Conservation (phyloP, 1,140 invertebrate species). For the Solenopsis invicta region DNA sequence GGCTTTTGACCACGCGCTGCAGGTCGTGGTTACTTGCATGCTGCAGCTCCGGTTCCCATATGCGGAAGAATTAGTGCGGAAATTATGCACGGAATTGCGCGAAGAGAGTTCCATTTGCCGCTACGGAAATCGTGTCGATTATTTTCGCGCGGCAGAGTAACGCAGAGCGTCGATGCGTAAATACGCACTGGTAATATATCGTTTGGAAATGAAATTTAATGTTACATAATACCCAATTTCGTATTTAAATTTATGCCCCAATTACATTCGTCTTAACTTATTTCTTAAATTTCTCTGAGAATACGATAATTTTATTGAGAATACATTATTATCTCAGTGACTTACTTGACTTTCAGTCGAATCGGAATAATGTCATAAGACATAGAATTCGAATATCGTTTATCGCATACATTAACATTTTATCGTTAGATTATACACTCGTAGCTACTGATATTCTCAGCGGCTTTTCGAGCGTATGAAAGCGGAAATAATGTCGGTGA, state of each 20-base stretch:
- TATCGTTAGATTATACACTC: conserved; percentile 15
- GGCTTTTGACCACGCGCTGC: conserved; percentile 75
- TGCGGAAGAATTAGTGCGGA: conserved; percentile 46
- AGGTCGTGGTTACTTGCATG: conserved; percentile 33
- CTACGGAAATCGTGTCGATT: conserved; percentile 33
- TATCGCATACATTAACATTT: neutral
- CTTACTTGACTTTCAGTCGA: neutral
- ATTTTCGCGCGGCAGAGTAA: conserved; percentile 34
- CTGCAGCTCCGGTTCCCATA: conserved; percentile 31
- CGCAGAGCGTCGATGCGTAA: conserved; percentile 10
- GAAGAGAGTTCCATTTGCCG: neutral
- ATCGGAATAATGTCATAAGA: neutral
- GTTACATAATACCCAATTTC: neutral
- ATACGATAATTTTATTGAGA: neutral
- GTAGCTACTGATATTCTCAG: neutral
- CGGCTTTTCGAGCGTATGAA: neutral
- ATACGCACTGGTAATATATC: neutral
- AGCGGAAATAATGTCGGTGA: conserved; percentile 20
- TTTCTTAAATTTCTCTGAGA: neutral
- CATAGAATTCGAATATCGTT: neutral
- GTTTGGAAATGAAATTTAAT: neutral
- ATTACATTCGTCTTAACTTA: neutral
- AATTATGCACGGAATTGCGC: conserved; percentile 25
- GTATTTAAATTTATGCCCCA: neutral
- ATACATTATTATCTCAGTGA: neutral